Conservation (phyloP, 1,140 invertebrate genomes). For the Antheraea mylitta region DNA sequence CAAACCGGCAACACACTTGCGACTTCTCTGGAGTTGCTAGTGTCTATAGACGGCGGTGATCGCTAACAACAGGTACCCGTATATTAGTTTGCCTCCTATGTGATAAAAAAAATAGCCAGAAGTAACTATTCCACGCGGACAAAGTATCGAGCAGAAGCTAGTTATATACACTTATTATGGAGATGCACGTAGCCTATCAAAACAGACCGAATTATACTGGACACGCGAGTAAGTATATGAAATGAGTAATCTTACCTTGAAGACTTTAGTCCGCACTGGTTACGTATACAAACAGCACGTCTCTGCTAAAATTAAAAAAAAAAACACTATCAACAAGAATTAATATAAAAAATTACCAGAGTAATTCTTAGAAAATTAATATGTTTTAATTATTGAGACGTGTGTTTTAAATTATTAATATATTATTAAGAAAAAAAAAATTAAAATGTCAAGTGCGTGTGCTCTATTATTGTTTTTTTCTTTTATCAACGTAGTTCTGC, state of each 20-base stretch:
- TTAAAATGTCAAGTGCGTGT: constrained; percentile 39
- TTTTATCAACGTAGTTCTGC: constrained; percentile 37
- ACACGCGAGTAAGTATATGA: constrained; percentile 12
- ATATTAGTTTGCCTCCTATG: too few species aligned
- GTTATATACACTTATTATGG: not conserved
- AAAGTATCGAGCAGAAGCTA: too few species aligned
- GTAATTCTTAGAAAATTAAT: not conserved
- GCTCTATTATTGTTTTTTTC: constrained; percentile 40
- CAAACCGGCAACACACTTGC: too few species aligned
- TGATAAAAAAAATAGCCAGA: too few species aligned
- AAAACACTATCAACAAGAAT: not conserved
- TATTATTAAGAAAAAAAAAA: not conserved
- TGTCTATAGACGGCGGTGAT: too few species aligned
- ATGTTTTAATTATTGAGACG: not conserved
- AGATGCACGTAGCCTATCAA: constrained; percentile 8
- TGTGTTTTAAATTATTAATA: constrained; percentile 13
- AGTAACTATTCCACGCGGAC: too few species aligned
- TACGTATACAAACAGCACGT: constrained; percentile 15
- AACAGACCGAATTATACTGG: constrained; percentile 3
- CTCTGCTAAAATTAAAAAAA: constrained; percentile 7
- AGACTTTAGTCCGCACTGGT: constrained; percentile 16
- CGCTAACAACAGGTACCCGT: too few species aligned
- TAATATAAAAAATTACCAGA: not conserved
- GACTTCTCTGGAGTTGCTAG: too few species aligned
- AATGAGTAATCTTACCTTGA: constrained; percentile 20